Evolutionary conservation across 2,888 invertebrate genomes (phyloP).

Genomic region (Stenodema calcarata): DNA sequence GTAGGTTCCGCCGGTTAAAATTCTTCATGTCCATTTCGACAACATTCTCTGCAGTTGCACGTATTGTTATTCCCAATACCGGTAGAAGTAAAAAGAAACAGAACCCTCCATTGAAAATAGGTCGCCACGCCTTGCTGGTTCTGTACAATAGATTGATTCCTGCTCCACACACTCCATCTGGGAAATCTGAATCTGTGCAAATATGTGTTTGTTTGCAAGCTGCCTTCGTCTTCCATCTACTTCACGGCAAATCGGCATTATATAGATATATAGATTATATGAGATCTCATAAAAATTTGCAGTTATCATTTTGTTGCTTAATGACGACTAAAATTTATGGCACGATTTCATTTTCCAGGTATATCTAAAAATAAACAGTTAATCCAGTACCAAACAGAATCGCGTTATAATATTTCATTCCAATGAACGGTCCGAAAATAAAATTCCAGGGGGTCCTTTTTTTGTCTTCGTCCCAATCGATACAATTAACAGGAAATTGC

Average conservation of each 20-base stretch:
- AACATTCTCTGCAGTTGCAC: background rate
- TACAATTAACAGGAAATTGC: background rate
- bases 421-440: no score
- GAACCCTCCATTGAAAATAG: background rate
- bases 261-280: no score
- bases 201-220: background rate
- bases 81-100: background rate
- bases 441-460: background rate
- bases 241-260: no score
- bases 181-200: background rate
- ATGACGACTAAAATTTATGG: no score
- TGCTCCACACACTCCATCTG: background rate
- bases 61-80: constrained; percentile 31
- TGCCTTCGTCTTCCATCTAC: background rate
- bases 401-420: no score
- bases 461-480: background rate
- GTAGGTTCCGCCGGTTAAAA: background rate
- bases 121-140: constrained; percentile 13
- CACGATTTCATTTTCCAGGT: no score
- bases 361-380: no score
- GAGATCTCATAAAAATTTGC: no score
- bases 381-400: no score
- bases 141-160: constrained; percentile 23
- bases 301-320: no score
- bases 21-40: background rate